Evolutionary conservation across 2,888 invertebrate genomes (phyloP).

Genomic region (Eupithecia dodoneata): DNA sequence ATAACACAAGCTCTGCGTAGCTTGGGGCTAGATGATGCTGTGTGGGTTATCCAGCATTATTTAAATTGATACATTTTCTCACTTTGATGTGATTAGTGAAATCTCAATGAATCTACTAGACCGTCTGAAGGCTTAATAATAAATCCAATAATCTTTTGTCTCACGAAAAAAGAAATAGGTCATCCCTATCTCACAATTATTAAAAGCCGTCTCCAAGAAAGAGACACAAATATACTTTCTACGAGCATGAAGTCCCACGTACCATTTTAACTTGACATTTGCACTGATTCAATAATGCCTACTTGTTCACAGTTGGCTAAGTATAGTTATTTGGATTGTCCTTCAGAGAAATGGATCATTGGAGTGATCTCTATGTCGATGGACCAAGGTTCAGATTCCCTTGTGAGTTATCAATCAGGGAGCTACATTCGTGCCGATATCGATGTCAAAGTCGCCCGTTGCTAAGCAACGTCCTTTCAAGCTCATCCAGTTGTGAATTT

Average conservation of each 20-base stretch:
- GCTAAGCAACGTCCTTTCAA: conserved; percentile 46
- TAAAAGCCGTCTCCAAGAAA: not conserved
- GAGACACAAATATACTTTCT: conserved; percentile 2
- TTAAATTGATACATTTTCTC: not conserved
- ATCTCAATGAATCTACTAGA: not conserved
- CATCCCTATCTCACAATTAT: conserved; percentile 1
- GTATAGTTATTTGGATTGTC: not conserved
- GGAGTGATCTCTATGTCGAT: not conserved
- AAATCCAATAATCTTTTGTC: not conserved
- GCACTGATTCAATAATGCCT: conserved; percentile 32
- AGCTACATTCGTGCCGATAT: not conserved
- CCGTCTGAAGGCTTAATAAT: not conserved
- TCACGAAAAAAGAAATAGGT: not conserved
- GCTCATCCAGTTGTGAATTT: conserved; percentile 43
- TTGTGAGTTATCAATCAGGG: not conserved
- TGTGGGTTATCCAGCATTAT: too few species aligned
- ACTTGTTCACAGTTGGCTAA: conserved; percentile 41
- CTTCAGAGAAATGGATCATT: not conserved
- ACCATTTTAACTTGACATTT: conserved; percentile 24
- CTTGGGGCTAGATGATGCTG: too few species aligned
- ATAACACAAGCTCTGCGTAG: too few species aligned
- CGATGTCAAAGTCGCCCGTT: conserved; percentile 48
- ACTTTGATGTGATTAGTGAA: not conserved
- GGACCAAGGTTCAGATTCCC: not conserved
- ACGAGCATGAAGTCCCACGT: conserved; percentile 7